phyloP scores from a whole-genome alignment of 2,113 vertebrate species.

The Melospiza melodia region DNA sequence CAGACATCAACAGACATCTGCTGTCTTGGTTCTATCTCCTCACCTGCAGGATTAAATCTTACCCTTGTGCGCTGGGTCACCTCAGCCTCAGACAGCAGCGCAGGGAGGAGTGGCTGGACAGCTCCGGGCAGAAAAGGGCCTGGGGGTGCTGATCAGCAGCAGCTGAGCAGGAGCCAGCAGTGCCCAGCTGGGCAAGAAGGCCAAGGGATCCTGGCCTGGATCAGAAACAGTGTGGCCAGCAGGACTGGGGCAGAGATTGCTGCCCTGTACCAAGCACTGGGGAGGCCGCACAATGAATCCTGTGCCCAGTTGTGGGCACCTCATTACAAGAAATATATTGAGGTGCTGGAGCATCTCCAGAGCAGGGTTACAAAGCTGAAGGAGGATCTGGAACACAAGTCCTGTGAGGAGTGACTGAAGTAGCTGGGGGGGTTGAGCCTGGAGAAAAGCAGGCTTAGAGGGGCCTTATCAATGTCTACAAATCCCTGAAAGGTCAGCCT shows the following conservation, averaged over 20 bases:
- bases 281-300: fast-evolving
- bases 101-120: background rate
- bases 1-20: background rate
- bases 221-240: background rate
- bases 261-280: too few species aligned
- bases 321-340: background rate
- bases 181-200: background rate
- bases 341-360: background rate
- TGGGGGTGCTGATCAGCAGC: background rate
- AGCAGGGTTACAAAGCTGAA: background rate
- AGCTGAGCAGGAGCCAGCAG: background rate
- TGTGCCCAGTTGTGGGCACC: background rate
- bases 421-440: background rate
- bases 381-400: background rate
- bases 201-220: background rate
- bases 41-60: background rate
- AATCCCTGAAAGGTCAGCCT: background rate
- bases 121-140: background rate
- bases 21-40: background rate
- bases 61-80: background rate
- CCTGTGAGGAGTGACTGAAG: background rate
- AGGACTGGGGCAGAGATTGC: background rate
- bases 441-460: background rate
- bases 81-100: fast-evolving
- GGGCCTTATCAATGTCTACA: background rate